A percentile compares a stretch with the other conserved stretches of the same genome.
Conservation (phyloP, 2,797 vertebrate genomes). For the Monodelphis domestica region DNA sequence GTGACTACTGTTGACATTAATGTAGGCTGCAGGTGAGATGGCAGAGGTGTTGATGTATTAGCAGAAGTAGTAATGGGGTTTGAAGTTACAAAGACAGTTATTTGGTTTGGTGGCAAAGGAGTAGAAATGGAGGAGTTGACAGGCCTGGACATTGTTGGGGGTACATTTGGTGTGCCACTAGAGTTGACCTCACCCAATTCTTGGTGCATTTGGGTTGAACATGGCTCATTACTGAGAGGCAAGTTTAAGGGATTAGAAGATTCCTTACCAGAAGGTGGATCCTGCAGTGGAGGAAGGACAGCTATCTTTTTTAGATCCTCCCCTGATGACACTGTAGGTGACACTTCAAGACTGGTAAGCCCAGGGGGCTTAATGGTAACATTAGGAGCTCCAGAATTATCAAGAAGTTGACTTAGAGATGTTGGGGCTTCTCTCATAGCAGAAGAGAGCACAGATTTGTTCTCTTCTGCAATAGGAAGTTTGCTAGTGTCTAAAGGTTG, state of each 20-base stretch:
- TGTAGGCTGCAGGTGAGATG: constrained; percentile 89
- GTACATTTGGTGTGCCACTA: constrained; percentile 83
- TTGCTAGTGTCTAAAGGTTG: constrained; percentile 84
- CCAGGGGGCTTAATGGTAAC: constrained; percentile 87
- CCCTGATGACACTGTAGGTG: constrained; percentile 82
- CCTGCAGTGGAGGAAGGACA: constrained; percentile 83
- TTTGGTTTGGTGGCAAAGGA: constrained; percentile 90
- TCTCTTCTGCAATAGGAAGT: constrained; percentile 86
- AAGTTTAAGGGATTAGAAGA: constrained; percentile 80
- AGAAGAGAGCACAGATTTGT: constrained; percentile 86
- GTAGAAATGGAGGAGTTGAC: constrained; percentile 88
- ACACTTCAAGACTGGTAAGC: constrained; percentile 83
- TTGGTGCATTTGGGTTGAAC: constrained; percentile 80
- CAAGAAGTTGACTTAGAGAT: constrained; percentile 96
- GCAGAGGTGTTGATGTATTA: constrained; percentile 86
- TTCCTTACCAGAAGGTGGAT: constrained; percentile 83
- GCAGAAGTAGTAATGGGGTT: constrained; percentile 93
- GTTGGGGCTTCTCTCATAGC: constrained; percentile 92
- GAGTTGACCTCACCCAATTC: constrained; percentile 84
- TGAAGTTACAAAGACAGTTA: constrained; percentile 97
- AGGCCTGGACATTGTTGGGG: constrained; percentile 92
- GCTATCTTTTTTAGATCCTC: constrained; percentile 86
- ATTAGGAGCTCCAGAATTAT: constrained; percentile 90
- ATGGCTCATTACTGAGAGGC: constrained; percentile 82
- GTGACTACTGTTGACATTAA: constrained; percentile 94